phyloP scores from a whole-genome alignment of 2,113 vertebrate species.

The Laticauda colubrina region DNA sequence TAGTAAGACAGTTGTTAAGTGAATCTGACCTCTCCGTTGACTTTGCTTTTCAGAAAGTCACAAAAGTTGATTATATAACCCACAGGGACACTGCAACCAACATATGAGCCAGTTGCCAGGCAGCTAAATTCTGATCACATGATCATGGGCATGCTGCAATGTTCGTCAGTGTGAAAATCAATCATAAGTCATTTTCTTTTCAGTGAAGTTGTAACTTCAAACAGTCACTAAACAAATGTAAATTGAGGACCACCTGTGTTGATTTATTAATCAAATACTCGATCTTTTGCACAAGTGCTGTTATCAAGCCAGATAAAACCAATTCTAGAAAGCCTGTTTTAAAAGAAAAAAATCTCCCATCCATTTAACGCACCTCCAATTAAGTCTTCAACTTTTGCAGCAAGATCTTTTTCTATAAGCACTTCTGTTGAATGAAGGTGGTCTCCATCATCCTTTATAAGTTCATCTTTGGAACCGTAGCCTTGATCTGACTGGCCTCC shows the following conservation, averaged over 20 bases:
- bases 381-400: constrained; percentile 44
- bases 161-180: neutral
- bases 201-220: neutral
- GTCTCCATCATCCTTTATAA: constrained; percentile 75
- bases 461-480: constrained; percentile 88
- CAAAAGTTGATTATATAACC: neutral
- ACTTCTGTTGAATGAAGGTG: constrained; percentile 52
- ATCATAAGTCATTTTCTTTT: neutral
- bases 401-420: constrained; percentile 43
- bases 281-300: neutral
- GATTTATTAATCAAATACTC: neutral
- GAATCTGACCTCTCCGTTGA: neutral
- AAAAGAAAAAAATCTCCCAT: neutral
- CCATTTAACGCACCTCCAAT: constrained; percentile 61
- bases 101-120: neutral
- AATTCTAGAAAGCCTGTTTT: neutral
- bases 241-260: neutral
- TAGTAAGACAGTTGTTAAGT: neutral
- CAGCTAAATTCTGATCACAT: neutral
- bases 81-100: neutral
- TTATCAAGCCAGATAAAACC: neutral
- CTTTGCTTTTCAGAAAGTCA: neutral
- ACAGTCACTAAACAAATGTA: neutral
- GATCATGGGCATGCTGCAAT: neutral
- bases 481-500: constrained; percentile 85